Conservation (phyloP, 2,113 vertebrate genomes). For the Phaethon lepturus region DNA sequence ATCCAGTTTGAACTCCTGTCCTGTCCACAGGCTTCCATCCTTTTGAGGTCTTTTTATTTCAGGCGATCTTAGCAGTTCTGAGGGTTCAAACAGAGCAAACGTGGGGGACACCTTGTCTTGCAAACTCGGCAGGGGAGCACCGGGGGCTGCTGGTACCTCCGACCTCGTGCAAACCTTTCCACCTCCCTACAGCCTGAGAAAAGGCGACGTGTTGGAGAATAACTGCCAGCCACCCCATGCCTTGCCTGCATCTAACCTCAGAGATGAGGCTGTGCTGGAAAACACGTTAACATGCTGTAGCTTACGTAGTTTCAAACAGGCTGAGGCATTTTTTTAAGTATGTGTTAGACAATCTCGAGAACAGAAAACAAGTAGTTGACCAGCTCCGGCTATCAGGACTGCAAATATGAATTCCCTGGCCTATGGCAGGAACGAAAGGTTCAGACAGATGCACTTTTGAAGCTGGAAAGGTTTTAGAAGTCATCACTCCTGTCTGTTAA, state of each 20-base stretch:
- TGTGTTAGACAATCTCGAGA: background rate
- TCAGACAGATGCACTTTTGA: background rate
- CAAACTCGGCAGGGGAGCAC: background rate
- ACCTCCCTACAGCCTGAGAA: background rate
- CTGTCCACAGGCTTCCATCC: background rate
- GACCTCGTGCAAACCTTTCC: background rate
- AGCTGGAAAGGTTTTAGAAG: background rate
- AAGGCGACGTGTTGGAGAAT: accelerated
- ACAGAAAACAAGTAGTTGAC: background rate
- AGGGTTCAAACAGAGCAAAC: background rate
- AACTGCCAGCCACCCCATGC: background rate
- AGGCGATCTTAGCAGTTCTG: background rate
- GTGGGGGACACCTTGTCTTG: background rate
- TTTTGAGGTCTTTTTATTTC: background rate
- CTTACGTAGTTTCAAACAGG: background rate
- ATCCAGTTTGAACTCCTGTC: background rate
- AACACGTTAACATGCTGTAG: background rate
- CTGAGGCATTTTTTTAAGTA: background rate
- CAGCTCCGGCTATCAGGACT: background rate
- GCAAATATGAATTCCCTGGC: background rate
- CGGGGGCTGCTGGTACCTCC: background rate
- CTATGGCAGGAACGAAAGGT: background rate
- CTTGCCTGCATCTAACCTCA: background rate
- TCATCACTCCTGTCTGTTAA: background rate
- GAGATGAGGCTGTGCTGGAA: background rate